Evolutionary conservation across 2,797 vertebrate species (phyloP).

Genomic region (Enteromius radiatus): DNA sequence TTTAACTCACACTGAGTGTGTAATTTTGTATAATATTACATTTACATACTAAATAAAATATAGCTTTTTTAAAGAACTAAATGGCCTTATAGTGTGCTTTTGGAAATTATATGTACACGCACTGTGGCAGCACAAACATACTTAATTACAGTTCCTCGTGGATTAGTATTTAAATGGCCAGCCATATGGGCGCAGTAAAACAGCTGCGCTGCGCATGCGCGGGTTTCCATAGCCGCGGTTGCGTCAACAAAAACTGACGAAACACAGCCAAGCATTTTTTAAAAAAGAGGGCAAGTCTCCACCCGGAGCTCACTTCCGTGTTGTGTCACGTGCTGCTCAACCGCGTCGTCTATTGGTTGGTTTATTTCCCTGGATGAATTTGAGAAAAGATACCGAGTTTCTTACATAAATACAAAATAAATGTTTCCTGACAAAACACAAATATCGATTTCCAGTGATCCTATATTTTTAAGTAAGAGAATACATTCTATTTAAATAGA

Average conservation of each 20-base stretch:
- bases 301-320: constrained; percentile 14
- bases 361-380: not conserved
- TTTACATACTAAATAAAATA: not conserved
- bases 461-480: not conserved
- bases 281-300: constrained; percentile 33
- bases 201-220: constrained; percentile 13
- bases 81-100: not conserved
- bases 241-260: constrained; percentile 37
- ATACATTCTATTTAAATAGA: not conserved
- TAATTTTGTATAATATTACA: not conserved
- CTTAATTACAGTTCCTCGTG: not conserved
- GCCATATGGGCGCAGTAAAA: constrained; percentile 10
- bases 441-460: not conserved
- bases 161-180: constrained; percentile 30
- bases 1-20: not conserved
- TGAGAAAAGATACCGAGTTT: not conserved
- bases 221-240: constrained; percentile 8
- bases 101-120: not conserved
- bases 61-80: too few species aligned
- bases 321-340: constrained; percentile 30
- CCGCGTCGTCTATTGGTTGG: constrained; percentile 22
- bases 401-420: not conserved
- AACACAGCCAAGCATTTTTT: constrained; percentile 45
- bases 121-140: not conserved
- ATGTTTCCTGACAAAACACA: not conserved